Conservation (phyloP, 2,113 vertebrate genomes). For the Rissa tridactyla region DNA sequence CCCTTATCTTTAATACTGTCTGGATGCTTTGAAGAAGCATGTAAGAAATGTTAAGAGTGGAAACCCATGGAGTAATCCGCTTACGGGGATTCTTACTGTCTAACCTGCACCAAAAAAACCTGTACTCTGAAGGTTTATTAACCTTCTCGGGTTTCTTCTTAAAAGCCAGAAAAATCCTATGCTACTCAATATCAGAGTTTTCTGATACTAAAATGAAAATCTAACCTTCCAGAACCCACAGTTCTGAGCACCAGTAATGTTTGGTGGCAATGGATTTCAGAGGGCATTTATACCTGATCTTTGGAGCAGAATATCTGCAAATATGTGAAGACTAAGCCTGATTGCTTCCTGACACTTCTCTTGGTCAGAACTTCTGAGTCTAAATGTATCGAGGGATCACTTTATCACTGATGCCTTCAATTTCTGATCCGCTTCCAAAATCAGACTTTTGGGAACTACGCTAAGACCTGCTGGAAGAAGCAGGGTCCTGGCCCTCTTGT, state of each 20-base stretch:
- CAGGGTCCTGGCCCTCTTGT: not conserved
- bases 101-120: not conserved
- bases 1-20: not conserved
- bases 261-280: not conserved
- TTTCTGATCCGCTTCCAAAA: not conserved
- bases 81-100: not conserved
- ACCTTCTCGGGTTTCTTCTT: not conserved
- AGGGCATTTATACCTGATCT: not conserved
- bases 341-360: not conserved
- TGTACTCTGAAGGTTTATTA: not conserved
- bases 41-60: not conserved
- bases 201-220: not conserved
- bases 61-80: not conserved
- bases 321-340: not conserved
- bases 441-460: not conserved
- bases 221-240: not conserved
- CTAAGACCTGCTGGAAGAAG: not conserved
- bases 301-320: not conserved
- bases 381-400: not conserved
- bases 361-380: not conserved
- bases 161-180: not conserved
- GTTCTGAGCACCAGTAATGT: not conserved
- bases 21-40: not conserved
- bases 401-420: not conserved
- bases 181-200: not conserved